These are phyloP conservation scores for Silurus asotus DNA, from an alignment of 2,113 vertebrate species.

Conservation along the genomic window DNA sequence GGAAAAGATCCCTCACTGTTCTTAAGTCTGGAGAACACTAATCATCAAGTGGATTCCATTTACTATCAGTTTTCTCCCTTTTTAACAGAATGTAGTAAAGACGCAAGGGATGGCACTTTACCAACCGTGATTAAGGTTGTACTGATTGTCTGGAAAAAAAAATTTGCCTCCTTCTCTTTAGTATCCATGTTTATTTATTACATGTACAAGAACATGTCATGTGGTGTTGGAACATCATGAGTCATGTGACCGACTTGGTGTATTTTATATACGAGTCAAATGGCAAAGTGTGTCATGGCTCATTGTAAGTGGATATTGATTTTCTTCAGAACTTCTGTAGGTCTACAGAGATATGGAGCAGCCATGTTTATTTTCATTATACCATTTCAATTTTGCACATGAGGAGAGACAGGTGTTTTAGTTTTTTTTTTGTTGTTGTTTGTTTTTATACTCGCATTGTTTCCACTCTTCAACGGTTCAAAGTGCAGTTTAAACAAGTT, in stretches of 20 bases:
- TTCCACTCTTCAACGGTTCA: conserved; percentile 74
- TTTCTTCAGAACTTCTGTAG: conserved; percentile 75
- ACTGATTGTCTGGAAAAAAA: conserved; percentile 66
- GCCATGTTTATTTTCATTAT: conserved; percentile 79
- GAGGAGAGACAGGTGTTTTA: conserved; percentile 76
- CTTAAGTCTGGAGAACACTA: conserved; percentile 75
- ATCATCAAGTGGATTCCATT: conserved; percentile 69
- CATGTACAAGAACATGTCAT: conserved; percentile 41
- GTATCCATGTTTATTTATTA: conserved; percentile 63
- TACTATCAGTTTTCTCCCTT: conserved; percentile 72
- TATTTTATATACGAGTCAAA: conserved; percentile 70
- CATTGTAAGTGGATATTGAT: conserved; percentile 13
- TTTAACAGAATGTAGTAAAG: conserved; percentile 64
- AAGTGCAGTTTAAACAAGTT: conserved; percentile 66
- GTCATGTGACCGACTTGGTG: conserved; percentile 47
- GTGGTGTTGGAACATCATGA: conserved; percentile 38
- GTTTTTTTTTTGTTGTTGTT: conserved; percentile 67
- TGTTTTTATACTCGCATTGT: conserved; percentile 79
- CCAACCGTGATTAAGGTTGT: conserved; percentile 69
- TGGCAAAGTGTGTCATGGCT: conserved; percentile 84
- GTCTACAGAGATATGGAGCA: conserved; percentile 64
- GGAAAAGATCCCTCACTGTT: conserved; percentile 59
- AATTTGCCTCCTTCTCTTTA: conserved; percentile 56
- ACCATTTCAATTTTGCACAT: conserved; percentile 94
- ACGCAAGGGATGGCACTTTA: conserved; percentile 77